Conservation (phyloP, 2,113 vertebrate genomes). For the Tetraodon nigroviridis region DNA sequence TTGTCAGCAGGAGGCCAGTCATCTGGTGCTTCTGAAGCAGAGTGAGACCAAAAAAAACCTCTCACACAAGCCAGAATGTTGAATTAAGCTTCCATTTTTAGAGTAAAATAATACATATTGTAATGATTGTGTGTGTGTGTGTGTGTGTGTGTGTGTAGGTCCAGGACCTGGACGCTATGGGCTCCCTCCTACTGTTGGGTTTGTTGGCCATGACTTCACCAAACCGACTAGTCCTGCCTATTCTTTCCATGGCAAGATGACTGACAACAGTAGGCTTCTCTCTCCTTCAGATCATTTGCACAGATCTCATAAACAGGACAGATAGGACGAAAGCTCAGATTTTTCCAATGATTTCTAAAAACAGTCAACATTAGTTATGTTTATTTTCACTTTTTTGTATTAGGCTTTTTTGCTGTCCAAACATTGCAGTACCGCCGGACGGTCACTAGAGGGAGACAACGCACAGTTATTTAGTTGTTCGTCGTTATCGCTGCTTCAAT, state of each 20-base stretch:
- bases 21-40: too few relatives aligned
- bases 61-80: too few relatives aligned
- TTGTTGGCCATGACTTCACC: conserved; percentile 78
- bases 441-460: conserved; percentile 52
- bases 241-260: conserved; percentile 71
- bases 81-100: too few relatives aligned
- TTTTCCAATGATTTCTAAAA: background rate
- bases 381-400: background rate
- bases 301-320: too few relatives aligned
- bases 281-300: background rate
- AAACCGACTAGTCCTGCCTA: conserved; percentile 74
- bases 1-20: too few relatives aligned
- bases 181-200: conserved; percentile 78
- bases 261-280: conserved; percentile 65
- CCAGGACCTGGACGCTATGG: conserved; percentile 76
- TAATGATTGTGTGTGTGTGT: conserved; percentile 1
- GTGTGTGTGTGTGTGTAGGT: conserved; percentile 53
- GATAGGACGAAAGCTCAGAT: background rate
- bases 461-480: background rate
- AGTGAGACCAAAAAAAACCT: too few relatives aligned
- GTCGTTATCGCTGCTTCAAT: too few relatives aligned
- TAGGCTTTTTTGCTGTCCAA: too few relatives aligned
- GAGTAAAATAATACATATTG: too few relatives aligned
- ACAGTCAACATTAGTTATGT: too few relatives aligned
- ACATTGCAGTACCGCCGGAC: conserved; percentile 2